A percentile compares a stretch with the other conserved stretches of the same genome.
Evolutionary conservation across 2,888 invertebrate genomes (phyloP).

Genomic region (Sminthurinus aureus): DNA sequence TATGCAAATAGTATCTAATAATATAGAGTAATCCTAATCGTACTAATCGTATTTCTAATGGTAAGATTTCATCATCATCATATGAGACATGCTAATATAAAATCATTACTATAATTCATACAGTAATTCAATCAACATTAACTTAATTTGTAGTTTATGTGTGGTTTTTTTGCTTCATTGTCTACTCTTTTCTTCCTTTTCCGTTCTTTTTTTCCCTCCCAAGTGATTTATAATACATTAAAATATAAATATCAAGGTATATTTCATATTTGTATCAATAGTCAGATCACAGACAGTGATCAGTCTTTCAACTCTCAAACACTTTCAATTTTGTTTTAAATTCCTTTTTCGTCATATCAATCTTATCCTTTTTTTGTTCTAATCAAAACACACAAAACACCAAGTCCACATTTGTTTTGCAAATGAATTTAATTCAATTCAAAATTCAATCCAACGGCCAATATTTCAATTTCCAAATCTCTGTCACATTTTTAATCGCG

Average conservation of each 20-base stretch:
- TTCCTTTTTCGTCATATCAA: background rate
- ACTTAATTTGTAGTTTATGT: background rate
- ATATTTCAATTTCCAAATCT: background rate
- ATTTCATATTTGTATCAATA: background rate
- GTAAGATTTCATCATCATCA: no score
- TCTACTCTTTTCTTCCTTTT: background rate
- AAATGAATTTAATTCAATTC: background rate
- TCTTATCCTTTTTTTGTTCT: background rate
- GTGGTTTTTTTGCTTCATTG: background rate
- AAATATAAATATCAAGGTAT: no score
- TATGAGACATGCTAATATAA: background rate
- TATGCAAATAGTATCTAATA: no score
- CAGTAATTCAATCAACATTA: background rate
- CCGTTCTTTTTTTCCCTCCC: background rate
- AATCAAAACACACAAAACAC: background rate
- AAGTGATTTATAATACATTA: background rate
- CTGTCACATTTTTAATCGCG: background rate
- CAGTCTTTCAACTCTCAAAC: conserved; percentile 35
- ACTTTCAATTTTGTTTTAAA: background rate
- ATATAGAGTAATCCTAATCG: no score
- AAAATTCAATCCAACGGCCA: background rate
- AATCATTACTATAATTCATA: background rate
- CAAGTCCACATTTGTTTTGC: background rate
- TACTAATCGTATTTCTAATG: no score
- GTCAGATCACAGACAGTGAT: conserved; percentile 41